Evolutionary conservation across 2,888 invertebrate genomes (phyloP), one percentile per base, ranked within the genome.

Genomic region (Brenthis ino): DNA sequence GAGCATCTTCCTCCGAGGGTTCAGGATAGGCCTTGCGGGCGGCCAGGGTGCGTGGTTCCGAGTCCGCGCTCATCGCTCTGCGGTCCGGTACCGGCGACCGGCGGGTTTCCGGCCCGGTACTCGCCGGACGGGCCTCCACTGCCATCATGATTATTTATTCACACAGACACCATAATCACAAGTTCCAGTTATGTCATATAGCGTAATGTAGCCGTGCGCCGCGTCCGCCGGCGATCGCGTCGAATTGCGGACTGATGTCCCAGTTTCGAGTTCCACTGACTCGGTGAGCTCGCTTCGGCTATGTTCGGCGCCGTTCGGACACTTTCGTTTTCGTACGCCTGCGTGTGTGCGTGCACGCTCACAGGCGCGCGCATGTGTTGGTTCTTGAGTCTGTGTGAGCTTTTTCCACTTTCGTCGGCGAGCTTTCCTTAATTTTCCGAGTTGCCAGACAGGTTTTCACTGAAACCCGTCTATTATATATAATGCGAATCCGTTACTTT

Each of bases 211-310:
- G 77, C 75, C 80, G 86, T 82, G 82, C 81, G 84, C 82, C 85
- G 82, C 89, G 91, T 91, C 92, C 90, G 86, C 82, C 86, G 82
- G 84, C 87, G 84, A 80, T 89, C 90, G 92, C 93, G 88, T 89
- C 89, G 87, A 85, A 84, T 86, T 89, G 90, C 93, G 88, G 91
- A 94, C 94, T 94, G 94, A 94, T 94, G 94, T 94, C 94, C 94
- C 94, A 95, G 94, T 94, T 94, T 93, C 91, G 91, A 93, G 92
- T 93, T 93, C 91, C 81, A 93, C 92, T 89, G 90, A 91, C 91
- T 93, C 86, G 87, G 93, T 91, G 88, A 91, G 92, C 89, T 83
- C 85, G 89, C 88, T 85, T 93, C 94, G 94, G 93, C 83, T 74
- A 81, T 85, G 85, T 84, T 93, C 93, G 93, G 87, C 86, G 79